Evolutionary conservation across 1,140 invertebrate genomes (phyloP).

Genomic region (Aethina tumida): DNA sequence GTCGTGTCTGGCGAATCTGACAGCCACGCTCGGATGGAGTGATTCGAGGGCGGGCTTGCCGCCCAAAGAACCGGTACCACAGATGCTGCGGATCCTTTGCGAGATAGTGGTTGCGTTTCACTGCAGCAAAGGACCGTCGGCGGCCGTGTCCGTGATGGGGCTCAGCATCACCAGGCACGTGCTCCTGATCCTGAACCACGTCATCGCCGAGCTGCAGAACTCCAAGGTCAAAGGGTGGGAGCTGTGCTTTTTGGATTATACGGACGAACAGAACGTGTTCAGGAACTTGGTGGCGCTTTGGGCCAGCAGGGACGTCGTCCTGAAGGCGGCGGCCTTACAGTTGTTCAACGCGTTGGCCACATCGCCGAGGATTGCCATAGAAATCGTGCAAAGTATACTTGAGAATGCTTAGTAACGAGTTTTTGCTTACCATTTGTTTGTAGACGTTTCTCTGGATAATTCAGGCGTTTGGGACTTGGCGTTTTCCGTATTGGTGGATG

Average conservation of each 20-base stretch:
- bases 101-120: conserved; percentile 44
- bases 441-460: conserved; percentile 19
- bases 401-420: conserved; percentile 1
- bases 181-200: conserved; percentile 44
- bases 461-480: conserved; percentile 24
- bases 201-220: conserved; percentile 41
- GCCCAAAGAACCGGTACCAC: conserved; percentile 16
- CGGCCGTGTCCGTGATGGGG: conserved; percentile 43
- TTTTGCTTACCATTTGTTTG: conserved; percentile 16
- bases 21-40: conserved; percentile 39
- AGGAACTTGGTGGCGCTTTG: conserved; percentile 39
- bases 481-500: conserved; percentile 32
- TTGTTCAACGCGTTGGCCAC: conserved; percentile 38
- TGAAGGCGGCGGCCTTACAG: conserved; percentile 42
- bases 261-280: conserved; percentile 35
- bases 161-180: conserved; percentile 43
- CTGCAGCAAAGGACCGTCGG: conserved; percentile 35
- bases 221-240: conserved; percentile 37
- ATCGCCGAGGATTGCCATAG: conserved; percentile 32
- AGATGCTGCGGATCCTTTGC: conserved; percentile 31
- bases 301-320: conserved; percentile 42
- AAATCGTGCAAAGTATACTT: conserved; percentile 33
- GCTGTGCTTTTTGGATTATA: conserved; percentile 32
- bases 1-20: conserved; percentile 40
- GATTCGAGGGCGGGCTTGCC: conserved; percentile 30